Percentiles rank a stretch among this genome's conserved stretches.
phyloP scores from a whole-genome alignment of 2,888 invertebrate species.

The Octodonta nipae region DNA sequence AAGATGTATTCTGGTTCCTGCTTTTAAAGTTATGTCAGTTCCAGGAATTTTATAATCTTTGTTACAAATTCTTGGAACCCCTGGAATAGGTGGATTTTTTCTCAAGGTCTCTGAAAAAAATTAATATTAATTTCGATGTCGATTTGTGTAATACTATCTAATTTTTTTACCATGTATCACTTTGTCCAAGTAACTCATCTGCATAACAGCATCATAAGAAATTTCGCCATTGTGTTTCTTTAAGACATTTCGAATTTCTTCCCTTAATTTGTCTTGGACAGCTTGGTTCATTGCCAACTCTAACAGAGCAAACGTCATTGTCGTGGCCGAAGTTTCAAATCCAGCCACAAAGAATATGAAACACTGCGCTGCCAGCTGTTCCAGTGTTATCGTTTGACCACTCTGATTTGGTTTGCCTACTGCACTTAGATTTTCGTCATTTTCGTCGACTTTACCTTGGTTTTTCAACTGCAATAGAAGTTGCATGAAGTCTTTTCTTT shows the following conservation, averaged over 20 bases:
- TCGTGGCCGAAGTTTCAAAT: conserved; percentile 21
- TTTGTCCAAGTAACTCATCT: conserved; percentile 32
- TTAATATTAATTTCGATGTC: not conserved
- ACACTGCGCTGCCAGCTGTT: conserved; percentile 14
- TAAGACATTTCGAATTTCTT: conserved; percentile 15
- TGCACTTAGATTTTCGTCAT: conserved; percentile 23
- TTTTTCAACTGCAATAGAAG: conserved; percentile 36
- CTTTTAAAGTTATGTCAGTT: conserved; percentile 10
- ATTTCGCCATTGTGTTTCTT: conserved; percentile 14
- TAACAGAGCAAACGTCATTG: conserved; percentile 20
- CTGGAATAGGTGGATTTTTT: conserved; percentile 15
- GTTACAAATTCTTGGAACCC: conserved; percentile 12
- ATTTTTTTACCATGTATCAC: conserved; percentile 29
- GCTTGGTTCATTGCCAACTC: conserved; percentile 18
- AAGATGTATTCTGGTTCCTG: conserved; percentile 12
- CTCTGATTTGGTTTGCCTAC: too few relatives aligned
- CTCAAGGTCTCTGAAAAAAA: conserved; percentile 10
- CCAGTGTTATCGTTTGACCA: conserved; percentile 6
- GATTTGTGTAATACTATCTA: not conserved
- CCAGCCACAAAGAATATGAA: conserved; percentile 20
- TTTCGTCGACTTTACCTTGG: conserved; percentile 26
- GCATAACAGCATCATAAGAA: conserved; percentile 18
- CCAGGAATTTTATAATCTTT: conserved; percentile 17
- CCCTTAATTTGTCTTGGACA: conserved; percentile 18
- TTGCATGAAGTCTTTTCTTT: conserved; percentile 42